phyloP scores from a whole-genome alignment of 1,140 invertebrate genomes.

The Heterodera schachtii region DNA sequence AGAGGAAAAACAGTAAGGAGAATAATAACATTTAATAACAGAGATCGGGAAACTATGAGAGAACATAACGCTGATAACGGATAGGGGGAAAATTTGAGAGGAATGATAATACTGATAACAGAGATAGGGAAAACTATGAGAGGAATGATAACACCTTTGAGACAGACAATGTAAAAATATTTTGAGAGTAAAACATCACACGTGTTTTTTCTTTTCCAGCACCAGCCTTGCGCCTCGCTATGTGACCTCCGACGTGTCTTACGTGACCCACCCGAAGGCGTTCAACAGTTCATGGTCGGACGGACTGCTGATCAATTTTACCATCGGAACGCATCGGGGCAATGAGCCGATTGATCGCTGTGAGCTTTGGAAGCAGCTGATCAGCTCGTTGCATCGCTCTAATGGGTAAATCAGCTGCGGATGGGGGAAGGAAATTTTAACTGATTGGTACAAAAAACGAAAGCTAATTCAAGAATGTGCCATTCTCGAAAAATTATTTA shows the following conservation, averaged over 20 bases:
- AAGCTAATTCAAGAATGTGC: too few species aligned
- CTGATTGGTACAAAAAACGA: neutral
- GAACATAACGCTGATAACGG: too few species aligned
- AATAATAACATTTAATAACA: too few species aligned
- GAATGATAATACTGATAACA: too few species aligned
- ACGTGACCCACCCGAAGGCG: conserved; percentile 65
- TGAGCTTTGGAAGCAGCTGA: conserved; percentile 61
- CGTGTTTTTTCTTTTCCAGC: conserved; percentile 11
- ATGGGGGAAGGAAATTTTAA: neutral
- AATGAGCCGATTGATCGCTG: conserved; percentile 56
- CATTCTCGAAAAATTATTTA: too few species aligned
- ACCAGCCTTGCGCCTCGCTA: conserved; percentile 62
- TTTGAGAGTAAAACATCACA: neutral
- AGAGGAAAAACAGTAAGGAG: too few species aligned
- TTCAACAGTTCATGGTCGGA: conserved; percentile 63
- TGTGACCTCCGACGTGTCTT: conserved; percentile 59
- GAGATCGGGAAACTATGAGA: too few species aligned
- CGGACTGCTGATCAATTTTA: conserved; percentile 62
- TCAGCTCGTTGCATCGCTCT: conserved; percentile 49
- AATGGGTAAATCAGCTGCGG: conserved; percentile 25
- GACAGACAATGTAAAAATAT: neutral
- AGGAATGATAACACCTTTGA: too few species aligned
- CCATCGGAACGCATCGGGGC: conserved; percentile 50
- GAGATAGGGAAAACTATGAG: too few species aligned
- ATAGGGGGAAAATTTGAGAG: too few species aligned